Percentiles rank a stretch among this genome's conserved stretches.
Conservation (phyloP, 1,140 invertebrate species). For the Stegodyphus dumicola region DNA sequence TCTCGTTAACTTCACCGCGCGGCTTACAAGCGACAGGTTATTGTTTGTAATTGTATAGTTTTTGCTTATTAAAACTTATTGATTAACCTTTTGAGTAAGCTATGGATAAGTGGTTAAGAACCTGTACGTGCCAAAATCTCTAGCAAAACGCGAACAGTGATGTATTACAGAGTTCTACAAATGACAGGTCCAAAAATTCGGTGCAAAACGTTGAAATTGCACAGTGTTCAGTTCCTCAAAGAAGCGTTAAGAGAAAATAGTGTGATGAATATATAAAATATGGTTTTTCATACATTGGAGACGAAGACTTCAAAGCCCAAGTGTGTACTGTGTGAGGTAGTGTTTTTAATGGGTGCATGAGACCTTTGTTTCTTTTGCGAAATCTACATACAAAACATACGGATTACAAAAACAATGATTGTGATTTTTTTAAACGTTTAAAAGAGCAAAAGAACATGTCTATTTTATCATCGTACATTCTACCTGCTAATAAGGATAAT, state of each 20-base stretch:
- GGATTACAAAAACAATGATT: not conserved
- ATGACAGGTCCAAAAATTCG: not conserved
- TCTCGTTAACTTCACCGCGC: not conserved
- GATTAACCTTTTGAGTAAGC: not conserved
- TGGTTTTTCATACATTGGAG: not conserved
- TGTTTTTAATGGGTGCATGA: not conserved
- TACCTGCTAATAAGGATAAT: not conserved
- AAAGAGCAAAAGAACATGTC: not conserved
- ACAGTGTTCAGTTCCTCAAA: not conserved
- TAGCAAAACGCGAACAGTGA: not conserved
- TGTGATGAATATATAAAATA: too few species aligned
- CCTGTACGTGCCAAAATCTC: not conserved
- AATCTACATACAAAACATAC: not conserved
- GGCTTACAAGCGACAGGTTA: not conserved
- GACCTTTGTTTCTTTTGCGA: not conserved
- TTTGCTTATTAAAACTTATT: not conserved
- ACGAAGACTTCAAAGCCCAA: not conserved
- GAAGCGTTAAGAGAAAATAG: not conserved
- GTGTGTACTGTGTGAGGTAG: not conserved
- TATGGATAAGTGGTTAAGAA: not conserved
- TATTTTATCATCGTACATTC: not conserved
- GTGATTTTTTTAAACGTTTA: not conserved
- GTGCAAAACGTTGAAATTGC: not conserved
- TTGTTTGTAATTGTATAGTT: not conserved
- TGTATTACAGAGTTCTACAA: not conserved